phyloP scores from a whole-genome alignment of 2,888 invertebrate genomes.

The Orthonychiurus folsomi region DNA sequence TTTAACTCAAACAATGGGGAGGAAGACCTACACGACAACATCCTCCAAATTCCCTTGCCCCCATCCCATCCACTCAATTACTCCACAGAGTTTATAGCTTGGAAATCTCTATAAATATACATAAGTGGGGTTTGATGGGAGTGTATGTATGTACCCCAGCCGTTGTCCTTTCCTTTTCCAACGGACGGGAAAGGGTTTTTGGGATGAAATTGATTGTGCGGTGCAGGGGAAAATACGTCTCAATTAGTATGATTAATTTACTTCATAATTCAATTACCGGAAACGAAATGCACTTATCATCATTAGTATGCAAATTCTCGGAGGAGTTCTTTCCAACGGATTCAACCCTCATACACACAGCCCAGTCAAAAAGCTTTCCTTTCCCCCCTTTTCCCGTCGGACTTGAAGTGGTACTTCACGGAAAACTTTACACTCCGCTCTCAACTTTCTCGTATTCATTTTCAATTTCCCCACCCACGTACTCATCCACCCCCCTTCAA shows the following conservation, averaged over 20 bases:
- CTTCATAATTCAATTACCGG: slow-evolving; percentile 40
- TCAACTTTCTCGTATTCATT: not conserved
- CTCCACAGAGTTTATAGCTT: too few relatives aligned
- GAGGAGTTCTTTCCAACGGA: slow-evolving; percentile 7
- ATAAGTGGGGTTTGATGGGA: too few relatives aligned
- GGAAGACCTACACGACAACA: too few relatives aligned
- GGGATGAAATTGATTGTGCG: slow-evolving; percentile 18
- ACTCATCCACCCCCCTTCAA: too few relatives aligned
- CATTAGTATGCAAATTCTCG: slow-evolving; percentile 39
- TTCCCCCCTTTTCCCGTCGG: not conserved
- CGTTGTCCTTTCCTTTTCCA: too few relatives aligned
- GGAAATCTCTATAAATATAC: too few relatives aligned
- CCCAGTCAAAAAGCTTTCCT: not conserved
- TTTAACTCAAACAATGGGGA: too few relatives aligned
- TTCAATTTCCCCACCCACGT: not conserved
- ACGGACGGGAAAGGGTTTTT: not conserved
- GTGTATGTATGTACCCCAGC: too few relatives aligned
- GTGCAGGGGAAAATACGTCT: slow-evolving; percentile 35
- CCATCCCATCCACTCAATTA: too few relatives aligned
- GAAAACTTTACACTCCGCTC: not conserved
- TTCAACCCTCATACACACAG: too few relatives aligned
- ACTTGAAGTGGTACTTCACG: not conserved
- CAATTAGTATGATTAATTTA: slow-evolving; percentile 40
- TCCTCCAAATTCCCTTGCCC: too few relatives aligned
- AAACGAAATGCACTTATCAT: slow-evolving; percentile 40